These are phyloP conservation scores for Irena cyanogastra DNA, from an alignment of 2,113 vertebrate species.

Conservation along the genomic window DNA sequence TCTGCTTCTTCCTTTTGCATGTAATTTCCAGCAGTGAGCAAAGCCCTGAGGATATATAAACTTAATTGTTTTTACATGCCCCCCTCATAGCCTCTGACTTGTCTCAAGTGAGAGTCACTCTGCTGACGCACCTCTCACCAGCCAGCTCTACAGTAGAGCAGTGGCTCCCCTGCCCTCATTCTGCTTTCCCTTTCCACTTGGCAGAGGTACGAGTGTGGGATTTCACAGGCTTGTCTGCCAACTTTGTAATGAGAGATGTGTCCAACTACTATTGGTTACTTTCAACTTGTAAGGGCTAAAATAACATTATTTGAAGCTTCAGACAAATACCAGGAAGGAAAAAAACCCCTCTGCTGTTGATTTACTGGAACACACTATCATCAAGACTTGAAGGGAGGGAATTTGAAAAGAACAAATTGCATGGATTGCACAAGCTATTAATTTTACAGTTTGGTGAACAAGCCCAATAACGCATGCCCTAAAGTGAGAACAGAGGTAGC, in stretches of 20 bases:
- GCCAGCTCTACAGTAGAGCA: not conserved
- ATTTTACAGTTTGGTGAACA: constrained; percentile 6
- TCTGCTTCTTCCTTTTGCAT: not conserved
- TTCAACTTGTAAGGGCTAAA: not conserved
- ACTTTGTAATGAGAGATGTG: constrained; percentile 14
- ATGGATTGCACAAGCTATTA: constrained; percentile 3
- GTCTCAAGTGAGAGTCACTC: not conserved
- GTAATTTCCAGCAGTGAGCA: constrained; percentile 6
- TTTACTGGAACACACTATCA: constrained; percentile 53
- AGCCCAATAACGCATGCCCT: not conserved
- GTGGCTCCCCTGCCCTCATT: not conserved
- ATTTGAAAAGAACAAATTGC: constrained; percentile 30
- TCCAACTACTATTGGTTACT: constrained; percentile 4
- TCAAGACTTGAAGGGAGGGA: not conserved
- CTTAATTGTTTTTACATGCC: not conserved
- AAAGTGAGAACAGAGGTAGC: not conserved
- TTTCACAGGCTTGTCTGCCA: constrained; percentile 19
- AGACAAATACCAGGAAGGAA: constrained; percentile 38
- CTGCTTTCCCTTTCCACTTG: constrained; percentile 6
- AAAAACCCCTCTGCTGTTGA: not conserved
- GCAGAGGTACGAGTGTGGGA: not conserved
- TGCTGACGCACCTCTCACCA: not conserved
- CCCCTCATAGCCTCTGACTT: not conserved
- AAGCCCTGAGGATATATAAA: constrained; percentile 1
- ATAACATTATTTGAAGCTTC: constrained; percentile 41